phyloP scores from a whole-genome alignment of 2,888 invertebrate genomes.

The Podabrus alpinus region DNA sequence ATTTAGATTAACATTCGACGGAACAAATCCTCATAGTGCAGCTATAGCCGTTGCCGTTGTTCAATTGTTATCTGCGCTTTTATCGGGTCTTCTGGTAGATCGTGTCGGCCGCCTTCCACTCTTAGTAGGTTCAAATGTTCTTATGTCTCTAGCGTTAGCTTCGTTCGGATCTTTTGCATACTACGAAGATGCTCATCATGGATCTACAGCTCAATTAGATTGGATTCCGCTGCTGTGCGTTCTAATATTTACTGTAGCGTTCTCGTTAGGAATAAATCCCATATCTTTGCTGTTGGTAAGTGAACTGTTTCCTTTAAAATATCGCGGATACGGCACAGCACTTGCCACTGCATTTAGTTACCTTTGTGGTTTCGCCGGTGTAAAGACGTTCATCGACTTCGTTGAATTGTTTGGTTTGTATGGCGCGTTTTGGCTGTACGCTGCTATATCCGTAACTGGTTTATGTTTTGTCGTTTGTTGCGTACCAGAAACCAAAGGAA shows the following conservation, averaged over 20 bases:
- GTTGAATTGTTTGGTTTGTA: conserved; percentile 73
- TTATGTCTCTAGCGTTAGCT: conserved; percentile 85
- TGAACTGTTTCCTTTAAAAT: conserved; percentile 82
- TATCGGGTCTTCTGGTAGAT: conserved; percentile 83
- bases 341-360: conserved; percentile 86
- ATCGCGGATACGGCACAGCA: conserved; percentile 84
- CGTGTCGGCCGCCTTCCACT: conserved; percentile 83
- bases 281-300: conserved; percentile 85
- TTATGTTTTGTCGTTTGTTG: conserved; percentile 83
- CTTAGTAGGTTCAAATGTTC: conserved; percentile 79
- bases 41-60: conserved; percentile 86
- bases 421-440: conserved; percentile 89
- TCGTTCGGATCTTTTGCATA: conserved; percentile 85
- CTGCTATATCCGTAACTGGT: conserved; percentile 78
- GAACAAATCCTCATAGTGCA: conserved; percentile 80
- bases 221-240: conserved; percentile 86
- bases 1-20: conserved; percentile 81
- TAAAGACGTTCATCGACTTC: conserved; percentile 85
- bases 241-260: conserved; percentile 81
- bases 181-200: conserved; percentile 69
- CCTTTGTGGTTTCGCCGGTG: conserved; percentile 83
- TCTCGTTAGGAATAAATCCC: conserved; percentile 86
- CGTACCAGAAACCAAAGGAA: conserved; percentile 90
- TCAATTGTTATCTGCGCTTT: conserved; percentile 80
- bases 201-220: conserved; percentile 63